Conservation (phyloP, 2,888 invertebrate genomes). For the Opisthograptis luteolata region DNA sequence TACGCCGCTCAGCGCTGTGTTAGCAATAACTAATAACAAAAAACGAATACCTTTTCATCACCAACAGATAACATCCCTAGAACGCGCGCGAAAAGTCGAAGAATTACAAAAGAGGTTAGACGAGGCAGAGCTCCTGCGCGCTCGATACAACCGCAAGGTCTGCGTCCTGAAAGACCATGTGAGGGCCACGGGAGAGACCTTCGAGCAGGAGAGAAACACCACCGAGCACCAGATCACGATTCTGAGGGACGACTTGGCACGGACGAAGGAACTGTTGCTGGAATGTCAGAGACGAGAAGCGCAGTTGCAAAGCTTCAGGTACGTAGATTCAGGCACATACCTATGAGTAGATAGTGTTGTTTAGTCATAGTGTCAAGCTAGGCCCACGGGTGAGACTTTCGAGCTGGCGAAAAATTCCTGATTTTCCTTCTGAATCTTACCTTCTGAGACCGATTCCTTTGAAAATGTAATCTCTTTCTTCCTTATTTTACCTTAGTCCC, state of each 20-base stretch:
- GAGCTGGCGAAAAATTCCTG: no score
- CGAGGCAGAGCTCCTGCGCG: slow-evolving; percentile 91
- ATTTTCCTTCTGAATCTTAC: no score
- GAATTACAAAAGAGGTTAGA: slow-evolving; percentile 92
- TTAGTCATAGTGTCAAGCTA: no score
- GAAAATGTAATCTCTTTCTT: no score
- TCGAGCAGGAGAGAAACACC: slow-evolving; percentile 88
- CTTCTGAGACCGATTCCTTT: no score
- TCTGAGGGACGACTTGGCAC: slow-evolving; percentile 89
- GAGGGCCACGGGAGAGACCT: slow-evolving; percentile 86
- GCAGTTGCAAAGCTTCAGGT: slow-evolving; percentile 90
- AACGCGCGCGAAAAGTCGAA: slow-evolving; percentile 92
- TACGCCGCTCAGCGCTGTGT: no score
- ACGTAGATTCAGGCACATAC: background rate
- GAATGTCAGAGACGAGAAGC: slow-evolving; percentile 91
- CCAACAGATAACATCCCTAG: slow-evolving; percentile 90
- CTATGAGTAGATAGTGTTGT: no score
- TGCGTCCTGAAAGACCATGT: slow-evolving; percentile 89
- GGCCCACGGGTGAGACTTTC: no score
- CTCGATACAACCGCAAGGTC: slow-evolving; percentile 89
- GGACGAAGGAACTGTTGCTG: slow-evolving; percentile 89
- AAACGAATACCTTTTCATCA: background rate
- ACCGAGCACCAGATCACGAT: slow-evolving; percentile 88
- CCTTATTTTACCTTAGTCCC: no score
- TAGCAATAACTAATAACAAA: no score